Percentiles rank a stretch among this genome's conserved stretches.
phyloP scores from a whole-genome alignment of 2,113 vertebrate species.

The Guaruba guarouba region DNA sequence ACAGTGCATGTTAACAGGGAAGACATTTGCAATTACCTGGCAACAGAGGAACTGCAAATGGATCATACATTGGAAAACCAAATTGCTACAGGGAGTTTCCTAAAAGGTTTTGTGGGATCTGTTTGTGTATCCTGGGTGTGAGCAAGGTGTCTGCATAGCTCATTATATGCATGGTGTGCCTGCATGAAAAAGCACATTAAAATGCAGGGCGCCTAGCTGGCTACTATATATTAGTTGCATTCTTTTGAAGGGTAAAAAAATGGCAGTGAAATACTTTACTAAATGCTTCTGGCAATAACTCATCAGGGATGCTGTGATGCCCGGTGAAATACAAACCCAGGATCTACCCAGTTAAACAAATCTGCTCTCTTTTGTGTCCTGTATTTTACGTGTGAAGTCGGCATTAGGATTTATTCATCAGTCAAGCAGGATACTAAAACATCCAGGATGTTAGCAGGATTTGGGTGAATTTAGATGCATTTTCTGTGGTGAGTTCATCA shows the following conservation, averaged over 20 bases:
- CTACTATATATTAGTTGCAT: constrained; percentile 24
- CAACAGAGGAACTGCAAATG: constrained; percentile 14
- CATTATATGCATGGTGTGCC: neutral
- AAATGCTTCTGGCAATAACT: constrained; percentile 43
- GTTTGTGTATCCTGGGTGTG: neutral
- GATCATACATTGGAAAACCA: neutral
- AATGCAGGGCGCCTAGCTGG: constrained; percentile 16
- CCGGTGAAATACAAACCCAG: constrained; percentile 21
- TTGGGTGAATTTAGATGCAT: constrained; percentile 15
- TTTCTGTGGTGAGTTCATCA: neutral
- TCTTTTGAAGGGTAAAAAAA: constrained; percentile 33
- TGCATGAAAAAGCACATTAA: constrained; percentile 43
- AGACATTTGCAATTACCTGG: constrained; percentile 24
- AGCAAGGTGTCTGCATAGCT: neutral
- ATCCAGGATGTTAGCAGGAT: neutral
- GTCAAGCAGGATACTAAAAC: neutral
- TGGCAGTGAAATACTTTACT: neutral
- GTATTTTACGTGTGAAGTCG: constrained; percentile 1
- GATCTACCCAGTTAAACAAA: constrained; percentile 2
- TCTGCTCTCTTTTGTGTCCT: constrained; percentile 11
- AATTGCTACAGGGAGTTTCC: constrained; percentile 8
- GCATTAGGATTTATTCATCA: constrained; percentile 10
- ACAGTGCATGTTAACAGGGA: neutral
- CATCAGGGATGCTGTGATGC: neutral
- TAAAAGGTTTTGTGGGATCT: constrained; percentile 9